Percentiles rank a stretch among this genome's conserved stretches.
Conservation (phyloP, 2,888 invertebrate genomes). For the Agelastica alni region DNA sequence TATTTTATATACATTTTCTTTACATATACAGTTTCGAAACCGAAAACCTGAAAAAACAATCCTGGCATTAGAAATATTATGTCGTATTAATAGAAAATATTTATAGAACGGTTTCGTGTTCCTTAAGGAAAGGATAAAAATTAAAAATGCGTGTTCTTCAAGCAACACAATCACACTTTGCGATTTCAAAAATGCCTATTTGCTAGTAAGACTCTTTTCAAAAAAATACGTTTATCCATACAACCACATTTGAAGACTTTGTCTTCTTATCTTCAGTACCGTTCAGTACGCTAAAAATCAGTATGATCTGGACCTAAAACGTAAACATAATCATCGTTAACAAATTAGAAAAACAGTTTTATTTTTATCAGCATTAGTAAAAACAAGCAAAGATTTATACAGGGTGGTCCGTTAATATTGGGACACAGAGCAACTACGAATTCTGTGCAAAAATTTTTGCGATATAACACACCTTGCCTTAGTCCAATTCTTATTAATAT, state of each 20-base stretch:
- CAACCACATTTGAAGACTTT: conserved; percentile 20
- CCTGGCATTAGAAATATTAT: conserved; percentile 15
- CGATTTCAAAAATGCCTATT: conserved; percentile 26
- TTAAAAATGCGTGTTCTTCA: conserved; percentile 32
- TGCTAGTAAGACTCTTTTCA: conserved; percentile 14
- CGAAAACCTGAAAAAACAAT: conserved; percentile 14
- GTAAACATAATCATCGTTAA: conserved; percentile 48
- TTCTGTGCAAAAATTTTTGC: no score
- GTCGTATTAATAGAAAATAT: conserved; percentile 13
- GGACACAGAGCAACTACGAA: no score
- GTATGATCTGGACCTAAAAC: conserved; percentile 65
- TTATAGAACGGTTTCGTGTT: conserved; percentile 6
- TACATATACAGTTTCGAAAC: conserved; percentile 6
- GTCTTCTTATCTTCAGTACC: conserved; percentile 25
- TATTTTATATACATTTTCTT: conserved; percentile 9
- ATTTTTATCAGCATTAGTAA: no score
- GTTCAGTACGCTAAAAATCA: conserved; percentile 57
- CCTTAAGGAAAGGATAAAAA: conserved; percentile 7
- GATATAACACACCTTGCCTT: no score
- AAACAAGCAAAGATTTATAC: no score
- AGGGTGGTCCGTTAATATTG: no score
- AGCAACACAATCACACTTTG: conserved; percentile 36
- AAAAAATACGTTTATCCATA: conserved; percentile 22
- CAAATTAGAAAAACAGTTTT: no score
- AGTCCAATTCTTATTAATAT: no score